Conservation (phyloP, 1,140 invertebrate genomes). For the Thaumetopoea pityocampa region DNA sequence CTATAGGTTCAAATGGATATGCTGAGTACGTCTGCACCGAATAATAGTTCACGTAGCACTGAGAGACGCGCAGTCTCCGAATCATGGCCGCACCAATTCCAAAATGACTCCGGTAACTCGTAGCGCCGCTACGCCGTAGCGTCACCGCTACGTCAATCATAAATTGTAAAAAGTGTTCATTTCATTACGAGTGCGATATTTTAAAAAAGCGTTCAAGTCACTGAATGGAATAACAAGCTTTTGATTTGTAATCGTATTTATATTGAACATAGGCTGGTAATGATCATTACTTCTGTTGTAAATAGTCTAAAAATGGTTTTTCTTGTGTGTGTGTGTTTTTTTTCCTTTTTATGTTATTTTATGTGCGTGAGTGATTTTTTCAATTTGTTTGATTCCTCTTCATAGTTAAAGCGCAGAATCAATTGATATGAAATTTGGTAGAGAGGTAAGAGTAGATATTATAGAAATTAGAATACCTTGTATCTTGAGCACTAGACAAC, state of each 20-base stretch:
- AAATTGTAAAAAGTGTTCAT: constrained; percentile 31
- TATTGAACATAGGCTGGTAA: not conserved
- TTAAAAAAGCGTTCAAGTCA: not conserved
- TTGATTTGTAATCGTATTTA: not conserved
- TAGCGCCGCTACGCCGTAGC: constrained; percentile 27
- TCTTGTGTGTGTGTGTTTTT: too few relatives aligned
- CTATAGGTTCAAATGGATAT: constrained; percentile 8
- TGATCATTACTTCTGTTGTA: too few relatives aligned
- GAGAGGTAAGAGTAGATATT: too few relatives aligned
- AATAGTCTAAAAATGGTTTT: too few relatives aligned
- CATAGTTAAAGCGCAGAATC: too few relatives aligned
- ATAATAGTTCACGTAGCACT: constrained; percentile 26
- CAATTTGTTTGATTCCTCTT: too few relatives aligned
- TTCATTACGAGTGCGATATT: constrained; percentile 14
- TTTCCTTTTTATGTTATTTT: too few relatives aligned
- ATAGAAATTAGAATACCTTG: too few relatives aligned
- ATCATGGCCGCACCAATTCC: constrained; percentile 28
- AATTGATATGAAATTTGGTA: too few relatives aligned
- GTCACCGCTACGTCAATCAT: constrained; percentile 18
- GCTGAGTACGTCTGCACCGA: constrained; percentile 21
- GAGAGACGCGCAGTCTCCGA: constrained; percentile 43
- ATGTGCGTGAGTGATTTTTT: too few relatives aligned
- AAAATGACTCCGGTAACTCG: constrained; percentile 19
- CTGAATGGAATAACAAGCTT: not conserved
- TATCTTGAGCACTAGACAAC: too few relatives aligned